Conservation (phyloP, 2,888 invertebrate species). For the Cerastoderma edule region DNA sequence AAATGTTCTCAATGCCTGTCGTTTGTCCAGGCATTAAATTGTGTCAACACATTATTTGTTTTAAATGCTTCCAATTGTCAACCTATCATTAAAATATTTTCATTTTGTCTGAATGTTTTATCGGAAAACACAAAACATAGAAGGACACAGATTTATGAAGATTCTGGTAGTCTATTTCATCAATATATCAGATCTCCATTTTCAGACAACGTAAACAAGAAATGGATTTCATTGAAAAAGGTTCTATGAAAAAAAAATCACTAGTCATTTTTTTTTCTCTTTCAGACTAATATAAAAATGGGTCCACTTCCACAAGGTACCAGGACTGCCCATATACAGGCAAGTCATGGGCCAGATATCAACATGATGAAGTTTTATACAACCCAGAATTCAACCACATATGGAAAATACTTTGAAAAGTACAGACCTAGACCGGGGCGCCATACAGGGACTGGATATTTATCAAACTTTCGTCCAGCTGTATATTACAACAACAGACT, state of each 20-base stretch:
- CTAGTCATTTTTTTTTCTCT: neutral
- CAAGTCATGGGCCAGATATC: constrained; percentile 82
- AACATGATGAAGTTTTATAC: constrained; percentile 83
- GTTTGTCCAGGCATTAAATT: too few species aligned
- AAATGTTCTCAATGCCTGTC: too few species aligned
- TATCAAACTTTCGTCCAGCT: constrained; percentile 82
- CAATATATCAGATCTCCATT: too few species aligned
- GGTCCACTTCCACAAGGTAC: constrained; percentile 79
- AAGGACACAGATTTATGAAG: too few species aligned
- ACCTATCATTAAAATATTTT: too few species aligned
- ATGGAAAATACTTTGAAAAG: constrained; percentile 80
- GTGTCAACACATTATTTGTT: too few species aligned
- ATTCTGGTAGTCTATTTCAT: too few species aligned
- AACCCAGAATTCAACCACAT: constrained; percentile 81
- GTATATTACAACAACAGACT: constrained; percentile 81
- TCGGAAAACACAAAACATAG: too few species aligned
- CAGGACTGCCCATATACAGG: constrained; percentile 78
- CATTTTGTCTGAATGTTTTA: too few species aligned
- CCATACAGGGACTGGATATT: constrained; percentile 83
- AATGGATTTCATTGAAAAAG: too few species aligned
- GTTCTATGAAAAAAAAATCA: neutral
- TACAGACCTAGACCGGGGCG: constrained; percentile 80
- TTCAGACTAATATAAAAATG: constrained; percentile 66
- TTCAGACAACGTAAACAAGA: too few species aligned
- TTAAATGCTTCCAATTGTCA: too few species aligned